These are phyloP conservation scores for Melipona quadrifasciata DNA, from an alignment of 1,140 invertebrate genomes.

Conservation along the genomic window DNA sequence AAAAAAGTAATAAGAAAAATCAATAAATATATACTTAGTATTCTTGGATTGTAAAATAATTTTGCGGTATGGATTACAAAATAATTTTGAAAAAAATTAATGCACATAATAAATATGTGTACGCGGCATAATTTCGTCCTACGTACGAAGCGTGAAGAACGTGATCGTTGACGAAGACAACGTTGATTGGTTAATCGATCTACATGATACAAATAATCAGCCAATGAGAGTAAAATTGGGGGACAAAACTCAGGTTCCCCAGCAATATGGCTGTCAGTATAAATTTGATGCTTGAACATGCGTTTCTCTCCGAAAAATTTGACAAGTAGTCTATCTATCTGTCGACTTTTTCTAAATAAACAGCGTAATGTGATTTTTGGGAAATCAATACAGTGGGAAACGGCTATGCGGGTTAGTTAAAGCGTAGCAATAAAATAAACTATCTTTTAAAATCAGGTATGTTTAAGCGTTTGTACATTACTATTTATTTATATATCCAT, in stretches of 20 bases:
- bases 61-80: not conserved
- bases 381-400: conserved; percentile 72
- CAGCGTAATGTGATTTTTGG: conserved; percentile 75
- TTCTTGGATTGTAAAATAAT: not conserved
- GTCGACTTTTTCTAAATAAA: conserved; percentile 61
- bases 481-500: conserved; percentile 49
- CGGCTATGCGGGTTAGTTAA: conserved; percentile 78
- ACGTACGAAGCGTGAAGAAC: conserved; percentile 8
- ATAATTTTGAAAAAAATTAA: not conserved
- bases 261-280: conserved; percentile 94
- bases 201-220: conserved; percentile 56
- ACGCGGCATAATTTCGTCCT: not conserved
- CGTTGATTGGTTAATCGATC: conserved; percentile 58
- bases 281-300: conserved; percentile 91
- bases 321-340: conserved; percentile 70
- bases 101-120: conserved; percentile 6
- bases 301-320: conserved; percentile 87
- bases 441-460: conserved; percentile 57
- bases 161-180: conserved; percentile 31
- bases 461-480: not conserved
- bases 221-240: conserved; percentile 85
- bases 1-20: not conserved
- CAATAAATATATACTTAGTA: no score
- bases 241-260: conserved; percentile 89
- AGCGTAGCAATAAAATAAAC: conserved; percentile 42